phyloP scores from a whole-genome alignment of 2,888 invertebrate genomes.

The Scotopteryx bipunctaria region DNA sequence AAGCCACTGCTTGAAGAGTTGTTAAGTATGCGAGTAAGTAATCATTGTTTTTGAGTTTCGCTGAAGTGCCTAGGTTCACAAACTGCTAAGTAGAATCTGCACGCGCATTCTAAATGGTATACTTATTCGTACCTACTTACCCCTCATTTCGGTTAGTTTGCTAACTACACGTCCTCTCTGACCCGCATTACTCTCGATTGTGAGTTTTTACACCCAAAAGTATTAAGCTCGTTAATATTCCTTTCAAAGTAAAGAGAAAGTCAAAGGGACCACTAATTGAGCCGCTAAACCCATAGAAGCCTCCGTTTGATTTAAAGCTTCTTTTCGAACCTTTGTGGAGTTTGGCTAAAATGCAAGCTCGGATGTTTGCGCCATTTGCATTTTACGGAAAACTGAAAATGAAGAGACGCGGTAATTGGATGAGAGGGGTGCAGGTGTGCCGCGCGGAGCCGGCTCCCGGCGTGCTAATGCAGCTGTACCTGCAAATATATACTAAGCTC shows the following conservation, averaged over 20 bases:
- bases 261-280: conserved; percentile 29
- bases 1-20: no score
- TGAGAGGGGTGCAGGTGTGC: conserved; percentile 30
- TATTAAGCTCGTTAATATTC: conserved; percentile 19
- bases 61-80: neutral
- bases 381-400: conserved; percentile 38
- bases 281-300: conserved; percentile 19
- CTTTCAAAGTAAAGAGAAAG: conserved; percentile 14
- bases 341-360: conserved; percentile 36
- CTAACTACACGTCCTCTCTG: neutral
- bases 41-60: no score
- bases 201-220: conserved; percentile 6
- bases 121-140: no score
- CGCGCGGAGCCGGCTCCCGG: neutral
- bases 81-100: neutral
- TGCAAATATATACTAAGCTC: neutral
- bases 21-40: no score
- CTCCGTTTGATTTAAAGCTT: conserved; percentile 30
- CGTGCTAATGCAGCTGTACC: neutral
- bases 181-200: neutral
- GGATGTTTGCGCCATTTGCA: conserved; percentile 45
- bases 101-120: no score
- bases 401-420: conserved; percentile 33
- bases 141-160: neutral
- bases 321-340: conserved; percentile 33